Base-by-base conservation (phyloP, 2,888 invertebrate genomes). In the Tenodera sinensis region DNA sequence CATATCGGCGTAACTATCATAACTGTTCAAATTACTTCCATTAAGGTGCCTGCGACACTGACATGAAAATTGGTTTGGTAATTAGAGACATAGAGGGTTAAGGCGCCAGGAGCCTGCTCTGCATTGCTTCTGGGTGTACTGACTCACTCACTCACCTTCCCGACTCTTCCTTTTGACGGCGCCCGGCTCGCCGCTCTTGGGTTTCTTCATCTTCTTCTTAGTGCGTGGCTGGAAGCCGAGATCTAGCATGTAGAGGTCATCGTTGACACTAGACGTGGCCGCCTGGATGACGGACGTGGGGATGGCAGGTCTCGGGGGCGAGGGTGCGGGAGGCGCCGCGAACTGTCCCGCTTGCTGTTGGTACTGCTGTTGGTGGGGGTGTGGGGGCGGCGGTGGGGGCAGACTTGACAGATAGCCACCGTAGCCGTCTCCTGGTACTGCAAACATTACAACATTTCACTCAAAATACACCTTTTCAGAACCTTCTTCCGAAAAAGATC, bases 141-240 rank as follows among this genome's bases (percentile, higher is more conserved):
- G n/a, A n/a, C 30, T 30, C 30, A 4, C 42, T 28, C 20, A 28
- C 90, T 90, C 89, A 93, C 93, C 98, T 94, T 99, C 99, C 93
- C 98, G 96, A 93, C 97, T 98, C 94, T 98, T 98, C 93, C 98
- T 95, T 93, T 98, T 98, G 28, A 97, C 97, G 25, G 96, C 95
- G 91, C 97, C 96, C 93, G 97, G 96, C 92, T 97, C 96, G 90
- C 96, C 97, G 93, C 94, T 94, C 94, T 95, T 94, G 91, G 97
- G 96, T 94, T 97, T 96, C 93, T 97, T 97, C 92, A 97, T 95
- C 92, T 97, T 96, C 94, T 96, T 97, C 93, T 97, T 97, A 93
- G 97, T 96, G 91, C 96, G 93, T 91, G 97, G 96, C 90, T 96
- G 96, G 93, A 96, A 97, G 91, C 96, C 96, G 90, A 96, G 94